These are phyloP conservation scores for Syndactyla subalaris DNA, from an alignment of 2,797 vertebrate genomes.

Conservation along the genomic window DNA sequence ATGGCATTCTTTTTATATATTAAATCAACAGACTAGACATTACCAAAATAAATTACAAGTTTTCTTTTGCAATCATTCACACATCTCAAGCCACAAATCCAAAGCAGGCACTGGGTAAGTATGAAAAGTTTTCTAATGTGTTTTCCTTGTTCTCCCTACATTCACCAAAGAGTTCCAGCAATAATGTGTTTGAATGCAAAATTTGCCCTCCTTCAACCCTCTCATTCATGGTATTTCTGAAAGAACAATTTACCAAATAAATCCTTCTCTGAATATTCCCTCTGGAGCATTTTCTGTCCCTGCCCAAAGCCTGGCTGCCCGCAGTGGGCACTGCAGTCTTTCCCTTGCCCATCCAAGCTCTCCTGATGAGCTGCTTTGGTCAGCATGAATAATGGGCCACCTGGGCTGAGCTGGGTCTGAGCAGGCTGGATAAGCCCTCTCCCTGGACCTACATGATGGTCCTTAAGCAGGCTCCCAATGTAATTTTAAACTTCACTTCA, in stretches of 20 bases:
- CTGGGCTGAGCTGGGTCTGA: background rate
- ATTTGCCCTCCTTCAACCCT: background rate
- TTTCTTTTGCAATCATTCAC: background rate
- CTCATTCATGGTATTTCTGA: background rate
- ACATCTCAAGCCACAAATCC: background rate
- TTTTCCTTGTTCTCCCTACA: background rate
- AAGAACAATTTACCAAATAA: background rate
- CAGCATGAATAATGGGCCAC: background rate
- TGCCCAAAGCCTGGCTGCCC: background rate
- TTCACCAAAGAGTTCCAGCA: background rate
- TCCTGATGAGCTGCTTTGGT: background rate
- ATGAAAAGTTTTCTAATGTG: background rate
- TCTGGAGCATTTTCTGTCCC: background rate
- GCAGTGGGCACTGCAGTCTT: accelerated
- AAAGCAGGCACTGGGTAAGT: background rate
- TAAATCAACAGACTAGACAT: background rate
- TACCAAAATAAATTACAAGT: background rate
- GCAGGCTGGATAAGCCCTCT: constrained; percentile 4
- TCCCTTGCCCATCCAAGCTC: background rate
- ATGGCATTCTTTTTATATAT: background rate
- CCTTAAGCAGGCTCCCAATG: background rate
- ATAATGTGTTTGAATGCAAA: accelerated
- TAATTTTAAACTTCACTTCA: constrained; percentile 35
- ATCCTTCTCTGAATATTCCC: background rate
- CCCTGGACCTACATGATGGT: background rate